Base-by-base conservation (phyloP, 2,797 vertebrate species). In the Acipenser oxyrinchus region DNA sequence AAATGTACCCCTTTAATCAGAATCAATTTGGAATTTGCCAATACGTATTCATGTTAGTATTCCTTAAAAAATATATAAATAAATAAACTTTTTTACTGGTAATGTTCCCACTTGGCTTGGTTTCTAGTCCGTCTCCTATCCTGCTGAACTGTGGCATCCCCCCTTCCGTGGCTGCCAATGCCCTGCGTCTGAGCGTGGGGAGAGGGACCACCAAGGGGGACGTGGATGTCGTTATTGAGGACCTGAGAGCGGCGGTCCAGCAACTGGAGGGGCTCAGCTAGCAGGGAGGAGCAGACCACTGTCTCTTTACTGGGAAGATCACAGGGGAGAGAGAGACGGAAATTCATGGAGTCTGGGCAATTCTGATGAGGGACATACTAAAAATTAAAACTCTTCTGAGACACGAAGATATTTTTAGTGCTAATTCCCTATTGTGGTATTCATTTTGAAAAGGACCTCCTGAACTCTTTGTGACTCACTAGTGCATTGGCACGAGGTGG, bases 141-240 rank as follows among this genome's bases (percentile, higher is more conserved):
- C 89, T 99, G 51, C 88, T 99, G 73, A 92, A 81, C 84, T 94
- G 89, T 0, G 94, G 94, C 7, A 64, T 99, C 65, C 82, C 91
- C 0, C 62, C 71, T 0, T 82, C 90, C 0, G 87, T 93, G 75
- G 96, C 96, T 0, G 83, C 77, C 60, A 97, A 95, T 0, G 95
- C 96, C 0, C 51, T 98, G 70, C 86, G 96, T 71, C 82, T 99
- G 73, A 99, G 95, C 0, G 83, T 98, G 71, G 95, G 96, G 12
- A 86, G 93, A 10, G 72, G 76, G 57, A 98, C 93, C 7, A 89
- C 86, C 2, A 82, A 63, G 63, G 83, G 86, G 0, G 93, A 98
- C 0, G 91, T 98, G 80, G 95, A 97, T 62, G 71, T 86, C 7
- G 84, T 86, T 0, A 86, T 98, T 80, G 87, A 92, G 73, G 95